A percentile compares a stretch with the other conserved stretches of the same genome.
Conservation (phyloP, 2,797 vertebrate species). For the Poliocrania exsul region DNA sequence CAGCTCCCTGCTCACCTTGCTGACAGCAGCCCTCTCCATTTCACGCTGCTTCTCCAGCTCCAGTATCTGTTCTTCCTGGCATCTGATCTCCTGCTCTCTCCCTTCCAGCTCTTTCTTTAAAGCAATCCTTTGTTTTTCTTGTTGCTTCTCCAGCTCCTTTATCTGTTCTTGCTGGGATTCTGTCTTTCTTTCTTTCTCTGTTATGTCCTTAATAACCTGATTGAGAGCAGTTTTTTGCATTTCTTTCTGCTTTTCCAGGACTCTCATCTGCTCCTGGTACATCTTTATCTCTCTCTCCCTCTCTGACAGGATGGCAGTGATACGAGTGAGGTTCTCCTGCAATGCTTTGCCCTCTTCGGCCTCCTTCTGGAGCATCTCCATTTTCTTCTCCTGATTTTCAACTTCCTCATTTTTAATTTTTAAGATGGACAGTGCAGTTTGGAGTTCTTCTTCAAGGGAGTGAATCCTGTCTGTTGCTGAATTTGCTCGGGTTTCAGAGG, state of each 20-base stretch:
- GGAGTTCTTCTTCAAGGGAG: constrained; percentile 70
- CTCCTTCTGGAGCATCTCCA: constrained; percentile 67
- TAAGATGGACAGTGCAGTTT: constrained; percentile 41
- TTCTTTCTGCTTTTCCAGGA: constrained; percentile 66
- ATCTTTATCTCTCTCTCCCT: constrained; percentile 38
- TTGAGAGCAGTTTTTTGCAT: constrained; percentile 62
- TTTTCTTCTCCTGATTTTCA: constrained; percentile 52
- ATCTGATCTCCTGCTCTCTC: constrained; percentile 45
- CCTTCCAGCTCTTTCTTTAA: constrained; percentile 50
- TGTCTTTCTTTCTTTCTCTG: constrained; percentile 61
- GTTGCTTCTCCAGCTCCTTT: constrained; percentile 61
- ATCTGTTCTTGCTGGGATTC: constrained; percentile 63
- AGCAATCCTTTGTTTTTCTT: neutral
- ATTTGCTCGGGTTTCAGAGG: no score
- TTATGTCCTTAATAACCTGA: constrained; percentile 64
- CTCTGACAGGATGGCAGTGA: constrained; percentile 59
- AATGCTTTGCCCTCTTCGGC: constrained; percentile 48
- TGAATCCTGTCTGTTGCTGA: neutral
- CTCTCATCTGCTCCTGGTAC: constrained; percentile 44
- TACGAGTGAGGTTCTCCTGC: constrained; percentile 51
- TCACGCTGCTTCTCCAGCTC: constrained; percentile 55
- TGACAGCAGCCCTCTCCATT: neutral
- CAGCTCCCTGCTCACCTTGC: constrained; percentile 43
- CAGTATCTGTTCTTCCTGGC: constrained; percentile 26
- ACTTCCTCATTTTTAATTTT: constrained; percentile 68